These are phyloP conservation scores for Macheiramphus alcinus DNA, from an alignment of 2,113 vertebrate species.

Conservation along the genomic window DNA sequence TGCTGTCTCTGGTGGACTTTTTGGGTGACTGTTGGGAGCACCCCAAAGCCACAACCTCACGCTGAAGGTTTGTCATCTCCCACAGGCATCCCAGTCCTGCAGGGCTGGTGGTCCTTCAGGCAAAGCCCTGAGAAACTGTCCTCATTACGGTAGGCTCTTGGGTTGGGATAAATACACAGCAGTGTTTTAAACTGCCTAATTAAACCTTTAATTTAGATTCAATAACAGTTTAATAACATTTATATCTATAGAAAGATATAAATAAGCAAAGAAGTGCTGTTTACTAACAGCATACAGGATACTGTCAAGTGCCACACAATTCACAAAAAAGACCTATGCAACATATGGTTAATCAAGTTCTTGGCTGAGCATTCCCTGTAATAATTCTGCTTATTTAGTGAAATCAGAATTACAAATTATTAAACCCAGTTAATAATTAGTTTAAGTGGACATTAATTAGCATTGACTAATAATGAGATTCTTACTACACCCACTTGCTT, in stretches of 20 bases:
- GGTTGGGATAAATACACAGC: not conserved
- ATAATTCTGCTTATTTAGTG: not conserved
- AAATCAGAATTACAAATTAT: slow-evolving; percentile 27
- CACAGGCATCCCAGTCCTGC: fast-evolving
- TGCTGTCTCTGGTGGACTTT: not conserved
- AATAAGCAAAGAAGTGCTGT: not conserved
- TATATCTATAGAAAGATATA: fast-evolving
- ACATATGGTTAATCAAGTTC: not conserved
- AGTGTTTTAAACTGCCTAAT: not conserved
- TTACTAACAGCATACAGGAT: fast-evolving
- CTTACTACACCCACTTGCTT: slow-evolving; percentile 42
- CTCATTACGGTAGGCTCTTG: fast-evolving
- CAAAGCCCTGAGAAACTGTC: not conserved
- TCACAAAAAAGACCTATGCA: not conserved
- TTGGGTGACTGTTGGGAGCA: not conserved
- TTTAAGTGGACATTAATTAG: slow-evolving; percentile 53
- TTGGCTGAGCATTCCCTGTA: not conserved
- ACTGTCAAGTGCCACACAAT: not conserved
- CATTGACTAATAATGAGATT: slow-evolving; percentile 32
- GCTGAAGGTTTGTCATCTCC: not conserved
- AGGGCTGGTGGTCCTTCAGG: not conserved
- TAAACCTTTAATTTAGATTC: not conserved
- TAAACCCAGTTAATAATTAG: slow-evolving; percentile 40
- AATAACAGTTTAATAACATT: not conserved
- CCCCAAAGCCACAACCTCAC: fast-evolving